These are phyloP conservation scores for Rhizoglyphus robini DNA, from an alignment of 1,140 invertebrate genomes.

Conservation along the genomic window DNA sequence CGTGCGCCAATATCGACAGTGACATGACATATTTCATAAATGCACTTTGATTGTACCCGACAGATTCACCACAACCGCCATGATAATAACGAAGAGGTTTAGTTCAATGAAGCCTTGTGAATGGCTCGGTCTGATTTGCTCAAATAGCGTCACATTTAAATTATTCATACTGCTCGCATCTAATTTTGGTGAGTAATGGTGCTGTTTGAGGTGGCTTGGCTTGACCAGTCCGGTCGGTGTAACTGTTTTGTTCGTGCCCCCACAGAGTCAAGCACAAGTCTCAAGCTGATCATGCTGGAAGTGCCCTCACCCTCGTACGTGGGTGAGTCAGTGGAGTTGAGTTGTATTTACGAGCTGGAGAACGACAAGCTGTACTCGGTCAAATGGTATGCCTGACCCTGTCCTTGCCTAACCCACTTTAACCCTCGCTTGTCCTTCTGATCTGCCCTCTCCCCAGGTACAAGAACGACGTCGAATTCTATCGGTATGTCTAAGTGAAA, in stretches of 20 bases:
- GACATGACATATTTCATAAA: too few species aligned
- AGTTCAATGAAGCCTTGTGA: too few species aligned
- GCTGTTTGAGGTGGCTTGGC: too few species aligned
- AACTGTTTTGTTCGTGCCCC: neutral
- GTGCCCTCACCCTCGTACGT: slow-evolving; percentile 26
- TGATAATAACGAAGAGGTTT: neutral
- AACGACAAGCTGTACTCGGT: slow-evolving; percentile 28
- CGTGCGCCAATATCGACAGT: neutral
- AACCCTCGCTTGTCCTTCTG: neutral
- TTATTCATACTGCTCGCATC: slow-evolving; percentile 11
- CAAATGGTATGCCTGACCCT: slow-evolving; percentile 23
- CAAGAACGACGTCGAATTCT: slow-evolving; percentile 27
- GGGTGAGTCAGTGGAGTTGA: slow-evolving; percentile 29
- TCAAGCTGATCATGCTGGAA: slow-evolving; percentile 27
- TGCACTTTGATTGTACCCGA: too few species aligned
- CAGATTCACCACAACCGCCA: neutral
- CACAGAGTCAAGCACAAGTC: neutral
- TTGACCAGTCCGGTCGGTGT: too few species aligned
- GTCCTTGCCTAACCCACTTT: neutral
- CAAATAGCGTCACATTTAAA: slow-evolving; percentile 14
- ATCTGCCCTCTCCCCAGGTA: slow-evolving; percentile 21
- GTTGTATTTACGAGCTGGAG: slow-evolving; percentile 28
- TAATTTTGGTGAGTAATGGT: slow-evolving; percentile 11
- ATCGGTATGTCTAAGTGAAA: slow-evolving; percentile 17
- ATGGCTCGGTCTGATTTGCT: too few species aligned